Evolutionary conservation across 2,888 invertebrate genomes (phyloP), one percentile per base, ranked within the genome.

Genomic region (Globia sparganii): DNA sequence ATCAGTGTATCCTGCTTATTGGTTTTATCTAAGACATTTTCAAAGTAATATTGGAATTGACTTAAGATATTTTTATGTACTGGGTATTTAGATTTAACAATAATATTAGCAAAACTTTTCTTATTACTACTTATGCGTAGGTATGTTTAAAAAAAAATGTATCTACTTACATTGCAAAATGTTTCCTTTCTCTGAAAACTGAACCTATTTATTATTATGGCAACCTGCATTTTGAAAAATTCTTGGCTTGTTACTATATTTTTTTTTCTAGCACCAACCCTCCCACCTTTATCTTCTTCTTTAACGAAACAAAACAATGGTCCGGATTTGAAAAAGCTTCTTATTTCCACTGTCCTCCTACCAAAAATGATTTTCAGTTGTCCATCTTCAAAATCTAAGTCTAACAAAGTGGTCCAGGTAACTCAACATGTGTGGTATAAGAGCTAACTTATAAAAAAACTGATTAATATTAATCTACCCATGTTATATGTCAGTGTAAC

Each of bases 1-100:
- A 85, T 83, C 85, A 85, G 76, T 81, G 53, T 81, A 72, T 64
- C 37, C 18, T 74, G 25, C n/a, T 70, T 69, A 62, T 56, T n/a
- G 8, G 37, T 65, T 37, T n/a, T 13, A 61, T 59, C 18, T 65
- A 3, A 68, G 40, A n/a, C 15, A 61, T 71, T 77, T 59, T 72
- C 49, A 59, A 77, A 28, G 11, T 9, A 49, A 40, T n/a, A n/a
- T 8, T 53, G 53, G 15, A 68, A 34, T n/a, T 72, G 2, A 4
- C 15, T 75, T 66, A 1, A 58, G 34, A 56, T 64, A 15, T 70
- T 56, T 64, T 66, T 56, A n/a, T n/a, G 61, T 46, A n/a, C n/a
- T 62, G 21, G 25, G 18, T 71, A 53, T 46, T 58, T 56, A 58
- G 34, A 59, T 76, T 59, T 28, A 46, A 40, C 18, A n/a, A 13